phyloP scores from a whole-genome alignment of 2,113 vertebrate genomes.

The Girardinichthys multiradiatus region DNA sequence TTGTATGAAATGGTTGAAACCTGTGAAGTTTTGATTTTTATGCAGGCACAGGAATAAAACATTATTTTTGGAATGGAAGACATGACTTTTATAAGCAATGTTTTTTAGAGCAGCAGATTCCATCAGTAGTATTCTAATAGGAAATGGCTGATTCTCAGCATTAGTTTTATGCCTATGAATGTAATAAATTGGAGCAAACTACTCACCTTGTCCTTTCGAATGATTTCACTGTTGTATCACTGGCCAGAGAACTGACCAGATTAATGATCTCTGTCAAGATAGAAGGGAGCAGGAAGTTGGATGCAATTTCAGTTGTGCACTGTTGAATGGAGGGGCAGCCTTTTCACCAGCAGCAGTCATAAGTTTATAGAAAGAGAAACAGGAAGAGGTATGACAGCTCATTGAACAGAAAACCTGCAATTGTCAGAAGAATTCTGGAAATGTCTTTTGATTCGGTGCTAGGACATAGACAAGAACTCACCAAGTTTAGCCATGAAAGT shows the following conservation, averaged over 20 bases:
- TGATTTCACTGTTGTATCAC: slow-evolving; percentile 90
- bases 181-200: neutral
- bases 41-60: no score
- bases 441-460: neutral
- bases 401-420: neutral
- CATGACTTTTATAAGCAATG: no score
- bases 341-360: slow-evolving; percentile 48
- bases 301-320: slow-evolving; percentile 87
- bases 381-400: neutral
- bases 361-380: neutral
- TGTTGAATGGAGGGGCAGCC: slow-evolving; percentile 93
- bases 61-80: no score
- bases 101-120: no score
- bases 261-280: slow-evolving; percentile 88
- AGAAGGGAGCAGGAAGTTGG: slow-evolving; percentile 91
- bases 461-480: slow-evolving; percentile 47
- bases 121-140: no score
- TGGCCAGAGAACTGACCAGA: slow-evolving; percentile 89
- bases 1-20: no score
- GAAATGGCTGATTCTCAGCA: no score
- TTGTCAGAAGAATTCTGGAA: neutral
- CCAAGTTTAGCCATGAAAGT: slow-evolving; percentile 87
- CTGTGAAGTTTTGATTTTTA: no score
- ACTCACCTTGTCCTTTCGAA: slow-evolving; percentile 89
- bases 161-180: no score